Evolutionary conservation across 2,888 invertebrate species (phyloP), one percentile per base, ranked within the genome.

Genomic region (Metallyticus violacea): DNA sequence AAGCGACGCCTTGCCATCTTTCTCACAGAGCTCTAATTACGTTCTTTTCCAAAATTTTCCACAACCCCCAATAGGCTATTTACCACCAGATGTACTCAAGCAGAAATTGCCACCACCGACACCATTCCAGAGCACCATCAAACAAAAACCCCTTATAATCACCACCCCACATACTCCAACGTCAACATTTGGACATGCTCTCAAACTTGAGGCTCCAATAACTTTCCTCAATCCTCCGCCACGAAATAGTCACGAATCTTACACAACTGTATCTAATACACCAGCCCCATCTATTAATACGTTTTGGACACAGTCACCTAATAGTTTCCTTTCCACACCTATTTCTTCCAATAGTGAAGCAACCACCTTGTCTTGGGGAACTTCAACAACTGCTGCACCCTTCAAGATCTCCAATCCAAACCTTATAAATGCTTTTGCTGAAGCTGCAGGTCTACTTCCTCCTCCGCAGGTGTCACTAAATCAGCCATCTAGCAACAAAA

Each of bases 401-500:
- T 30, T n/a, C n/a, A 40, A 86, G 30, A 22, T 40, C 7, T 77
- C 40, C 26, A 40, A 85, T 40, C 26, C 87, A 62, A 87, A 89
- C 26, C 22, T 86, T 25, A 83, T 83, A n/a, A 22, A 76, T 28
- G 83, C 83, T n/a, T 83, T 83, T 83, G 83, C 83, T 5, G 81
- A 85, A 81, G 80, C 27, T 6, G 82, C 86, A n/a, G 89, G 88
- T 25, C 86, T 87, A 40, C 87, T 88, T n/a, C 88, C 89, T 26
- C 89, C 89, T 22, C 88, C 88, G 25, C 80, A 82, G 1, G 84
- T 85, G 86, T 28, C 62, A 22, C 6, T 86, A n/a, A 26, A 62
- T 9, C 30, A 30, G 26, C 22, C 30, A 15, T 78, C 40, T 26
- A 4, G 85, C 15, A 78, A 90, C 90, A 93, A 93, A 89, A 93